Evolutionary conservation across 2,113 vertebrate genomes (phyloP).

Genomic region (Sarotherodon lohbergeri): DNA sequence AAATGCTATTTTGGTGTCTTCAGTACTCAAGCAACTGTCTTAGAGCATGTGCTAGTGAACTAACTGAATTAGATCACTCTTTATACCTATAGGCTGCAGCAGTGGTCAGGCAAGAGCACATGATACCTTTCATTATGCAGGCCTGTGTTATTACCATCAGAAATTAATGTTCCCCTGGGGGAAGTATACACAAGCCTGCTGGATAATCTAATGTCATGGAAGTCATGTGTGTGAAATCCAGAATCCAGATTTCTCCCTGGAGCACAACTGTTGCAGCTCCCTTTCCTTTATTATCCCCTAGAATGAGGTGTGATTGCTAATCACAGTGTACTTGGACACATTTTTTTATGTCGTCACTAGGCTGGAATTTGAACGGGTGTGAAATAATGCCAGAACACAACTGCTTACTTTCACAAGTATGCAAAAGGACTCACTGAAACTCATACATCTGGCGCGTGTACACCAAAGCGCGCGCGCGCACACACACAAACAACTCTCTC

Average conservation of each 20-base stretch:
- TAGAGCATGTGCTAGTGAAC: background rate
- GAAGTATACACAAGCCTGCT: background rate
- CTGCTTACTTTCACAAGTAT: background rate
- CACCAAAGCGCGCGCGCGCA: fast-evolving
- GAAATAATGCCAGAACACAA: constrained; percentile 29
- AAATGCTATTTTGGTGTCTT: background rate
- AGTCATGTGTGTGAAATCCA: constrained; percentile 41
- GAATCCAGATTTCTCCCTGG: background rate
- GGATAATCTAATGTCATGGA: constrained; percentile 34
- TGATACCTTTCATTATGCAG: constrained; percentile 31
- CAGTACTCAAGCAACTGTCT: background rate
- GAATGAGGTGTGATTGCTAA: background rate
- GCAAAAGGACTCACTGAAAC: background rate
- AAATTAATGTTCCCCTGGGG: background rate
- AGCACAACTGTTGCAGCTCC: background rate
- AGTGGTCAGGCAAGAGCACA: constrained; percentile 33
- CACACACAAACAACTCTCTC: background rate
- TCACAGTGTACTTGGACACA: background rate
- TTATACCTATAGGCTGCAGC: constrained; percentile 11
- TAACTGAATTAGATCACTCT: background rate
- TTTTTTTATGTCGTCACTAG: background rate
- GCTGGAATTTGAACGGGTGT: constrained; percentile 28
- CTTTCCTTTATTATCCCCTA: background rate
- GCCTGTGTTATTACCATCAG: constrained; percentile 28
- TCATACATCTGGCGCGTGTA: background rate